Base-by-base conservation (phyloP, 2,113 vertebrate genomes). In the Saccopteryx bilineata region DNA sequence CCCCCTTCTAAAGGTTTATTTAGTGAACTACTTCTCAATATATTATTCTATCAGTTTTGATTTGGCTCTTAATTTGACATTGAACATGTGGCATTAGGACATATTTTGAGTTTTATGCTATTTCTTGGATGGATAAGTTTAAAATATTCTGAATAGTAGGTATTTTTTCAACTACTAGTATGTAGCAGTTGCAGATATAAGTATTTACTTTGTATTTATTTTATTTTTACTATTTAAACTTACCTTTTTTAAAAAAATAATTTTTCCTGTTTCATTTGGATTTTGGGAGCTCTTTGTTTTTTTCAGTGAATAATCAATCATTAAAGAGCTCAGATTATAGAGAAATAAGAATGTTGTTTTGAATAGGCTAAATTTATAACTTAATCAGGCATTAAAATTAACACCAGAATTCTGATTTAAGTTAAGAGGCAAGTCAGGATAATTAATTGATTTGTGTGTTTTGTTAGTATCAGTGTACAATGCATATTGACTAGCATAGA, bases 301-400 rank as follows among this genome's bases (percentile, higher is more conserved):
- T 84, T 58, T 89, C 71, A 65, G 0, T 60, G 46, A 89, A 74
- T 83, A 87, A 88, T 86, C 33, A 87, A 88, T 86, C 33, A 65
- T 79, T 52, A 26, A 63, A 61, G 8, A n/a, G 5, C 60, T 86
- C 76, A n/a, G 87, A 72, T 56, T 14, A 78, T 4, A 65, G 52
- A 68, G 80, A 96, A 91, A 92, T 68, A 15, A 48, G 26, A 87
- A 90, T 86, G 6, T 23, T 88, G 69, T 80, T 91, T 86, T 83
- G 26, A 92, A 94, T 61, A 92, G 39, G 18, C 74, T 87, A 33
- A 69, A 75, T 90, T 92, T 96, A 24, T 90, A 66, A 92, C 23
- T 95, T 92, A 92, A 94, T 96, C 63, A 93, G 61, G 83, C 23
- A 75, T 90, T 90, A 72, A 94, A 65, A 94, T 90, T 90, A 94